phyloP scores from a whole-genome alignment of 2,888 invertebrate genomes.

The Melitaea athalia region DNA sequence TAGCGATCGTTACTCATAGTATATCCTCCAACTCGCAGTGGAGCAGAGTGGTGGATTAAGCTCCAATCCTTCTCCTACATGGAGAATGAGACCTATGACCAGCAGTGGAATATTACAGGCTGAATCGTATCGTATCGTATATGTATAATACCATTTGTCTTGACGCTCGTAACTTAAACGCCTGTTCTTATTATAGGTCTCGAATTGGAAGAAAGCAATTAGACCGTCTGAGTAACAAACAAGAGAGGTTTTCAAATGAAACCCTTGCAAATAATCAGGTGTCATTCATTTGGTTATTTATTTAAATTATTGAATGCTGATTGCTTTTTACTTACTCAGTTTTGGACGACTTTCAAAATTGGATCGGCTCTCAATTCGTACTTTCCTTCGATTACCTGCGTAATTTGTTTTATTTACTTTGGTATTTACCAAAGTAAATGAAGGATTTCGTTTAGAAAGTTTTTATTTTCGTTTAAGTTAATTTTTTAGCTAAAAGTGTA shows the following conservation, averaged over 20 bases:
- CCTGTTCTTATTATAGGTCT: slow-evolving; percentile 60
- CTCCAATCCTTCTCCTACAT: no score
- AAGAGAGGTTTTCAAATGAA: slow-evolving; percentile 51
- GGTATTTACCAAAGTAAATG: no score
- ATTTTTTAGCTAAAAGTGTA: no score
- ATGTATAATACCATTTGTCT: slow-evolving; percentile 1
- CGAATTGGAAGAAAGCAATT: slow-evolving; percentile 79
- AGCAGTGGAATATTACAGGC: no score
- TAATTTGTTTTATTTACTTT: neutral
- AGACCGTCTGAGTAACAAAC: slow-evolving; percentile 49
- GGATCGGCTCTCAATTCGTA: neutral
- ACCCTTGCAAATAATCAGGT: slow-evolving; percentile 47
- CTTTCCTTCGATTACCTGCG: neutral
- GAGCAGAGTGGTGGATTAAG: no score
- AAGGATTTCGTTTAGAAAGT: no score
- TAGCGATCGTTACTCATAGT: no score
- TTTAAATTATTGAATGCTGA: neutral
- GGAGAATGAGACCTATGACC: no score
- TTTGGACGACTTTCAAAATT: neutral
- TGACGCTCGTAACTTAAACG: slow-evolving; percentile 35
- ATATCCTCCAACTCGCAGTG: no score
- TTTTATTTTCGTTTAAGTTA: no score
- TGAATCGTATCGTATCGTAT: no score
- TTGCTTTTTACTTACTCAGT: neutral
- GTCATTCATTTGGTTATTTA: slow-evolving; percentile 30